Base-by-base conservation (phyloP, 1,140 invertebrate species). In the Sinella curviseta region DNA sequence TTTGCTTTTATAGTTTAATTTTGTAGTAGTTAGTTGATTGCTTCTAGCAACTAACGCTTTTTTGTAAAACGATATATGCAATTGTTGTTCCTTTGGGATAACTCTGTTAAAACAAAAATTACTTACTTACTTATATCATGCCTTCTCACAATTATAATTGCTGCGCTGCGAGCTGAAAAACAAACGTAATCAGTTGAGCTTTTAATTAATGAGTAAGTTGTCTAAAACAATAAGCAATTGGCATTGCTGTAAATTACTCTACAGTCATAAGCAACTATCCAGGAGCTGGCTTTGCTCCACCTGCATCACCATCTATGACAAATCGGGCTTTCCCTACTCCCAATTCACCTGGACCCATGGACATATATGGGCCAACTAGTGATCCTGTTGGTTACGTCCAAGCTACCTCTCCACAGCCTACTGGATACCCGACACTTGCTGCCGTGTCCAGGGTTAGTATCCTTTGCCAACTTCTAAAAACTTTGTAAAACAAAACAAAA, bases 251-350 rank as follows among this genome's bases (percentile, higher is more conserved):
- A 70, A 30, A 70, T 48, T 70, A 70, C 65, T 70, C 65, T 70
- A 70, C 92, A 95, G 94, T 97, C 89, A 95, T 97, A 93, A 97
- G 96, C 90, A 97, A 96, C 90, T 96, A 97, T 89, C 94, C 84
- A 36, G 81, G 79, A 79, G 85, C 85, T 93, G 87, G 92, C 65
- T 94, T 92, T 84, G 94, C 91, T 83, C 91, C 91, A 78, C 91
- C 91, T 65, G 89, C 91, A 54, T 92, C 92, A 78, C 91, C 92
- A 54, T 89, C 90, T 36, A 89, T 89, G 70, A 88, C 89, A 85
- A 89, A 89, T 85, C 88, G 94, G 86, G 91, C 90, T n/a, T 96
- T 96, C 89, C 94, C 94, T 30, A 91, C 94, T 26, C 93, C 95
- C 81, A 95, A 94, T 86, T 95, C 94, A 75, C 89, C 89, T 8